Evolutionary conservation across 2,888 invertebrate genomes (phyloP), one percentile per base, ranked within the genome.

Genomic region (Globia sparganii): DNA sequence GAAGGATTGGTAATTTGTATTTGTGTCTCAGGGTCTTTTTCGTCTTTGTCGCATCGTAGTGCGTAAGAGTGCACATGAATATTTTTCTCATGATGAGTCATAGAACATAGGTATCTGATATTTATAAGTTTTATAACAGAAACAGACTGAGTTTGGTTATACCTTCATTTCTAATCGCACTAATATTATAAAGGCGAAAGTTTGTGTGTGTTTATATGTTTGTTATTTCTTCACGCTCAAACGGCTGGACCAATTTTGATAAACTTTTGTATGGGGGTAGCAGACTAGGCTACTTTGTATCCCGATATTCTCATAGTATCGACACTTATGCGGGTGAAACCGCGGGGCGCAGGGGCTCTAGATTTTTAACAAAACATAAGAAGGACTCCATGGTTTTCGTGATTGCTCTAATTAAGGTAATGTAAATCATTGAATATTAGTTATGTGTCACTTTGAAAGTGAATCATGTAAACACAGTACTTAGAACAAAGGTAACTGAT

Each of bases 401-500:
- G 25, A 58, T 64, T 62, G n/a, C 56, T 67, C 25, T 34, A 67
- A 72, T 68, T 68, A 43, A 37, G 15, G 25, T 58, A n/a, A 40
- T 25, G 11, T 25, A 31, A 74, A 56, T 71, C 69, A 40, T n/a
- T 62, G 18, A 5, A 4, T n/a, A 34, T 31, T 58, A n/a, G 31
- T 37, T 37, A 66, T 83, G 61, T 73, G 80, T 73, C 80, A 83
- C 37, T 67, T 65, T 53, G 56, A 25, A 61, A 67, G 21, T 87
- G 87, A 86, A 71, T 87, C 85, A 86, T 68, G 25, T 46, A 25
- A 13, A 66, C 13, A 37, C 56, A 68, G 65, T 43, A 43, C 13
- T n/a, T 0, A 28, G 18, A 53, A 80, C 85, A 80, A 84, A 78
- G 76, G 53, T 58, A 64, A 59, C 28, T 4, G 4, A 71, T 84